phyloP scores from a whole-genome alignment of 2,888 invertebrate species.

The Drosophila borborema region DNA sequence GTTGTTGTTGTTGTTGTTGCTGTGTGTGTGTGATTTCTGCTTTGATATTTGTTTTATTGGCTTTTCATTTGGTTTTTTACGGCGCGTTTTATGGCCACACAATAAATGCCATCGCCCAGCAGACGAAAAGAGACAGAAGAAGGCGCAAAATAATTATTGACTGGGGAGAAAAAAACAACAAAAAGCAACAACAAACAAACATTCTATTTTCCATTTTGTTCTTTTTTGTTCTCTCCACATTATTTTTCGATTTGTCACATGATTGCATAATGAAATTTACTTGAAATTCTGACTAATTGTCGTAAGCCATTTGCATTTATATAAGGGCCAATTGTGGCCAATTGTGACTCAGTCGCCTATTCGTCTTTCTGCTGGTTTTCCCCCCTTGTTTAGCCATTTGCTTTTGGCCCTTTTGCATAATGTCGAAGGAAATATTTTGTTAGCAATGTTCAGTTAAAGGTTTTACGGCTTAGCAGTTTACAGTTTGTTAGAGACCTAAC shows the following conservation, averaged over 20 bases:
- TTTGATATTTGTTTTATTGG: conserved; percentile 74
- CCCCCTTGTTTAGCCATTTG: conserved; percentile 3
- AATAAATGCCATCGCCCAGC: conserved; percentile 43
- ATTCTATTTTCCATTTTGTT: conserved; percentile 30
- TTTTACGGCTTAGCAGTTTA: conserved; percentile 57
- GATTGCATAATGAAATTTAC: conserved; percentile 40
- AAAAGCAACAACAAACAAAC: background rate
- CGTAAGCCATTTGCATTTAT: conserved; percentile 22
- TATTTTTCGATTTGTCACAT: background rate
- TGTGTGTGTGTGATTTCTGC: conserved; percentile 50
- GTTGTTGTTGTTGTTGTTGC: background rate
- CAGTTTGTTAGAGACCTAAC: conserved; percentile 40
- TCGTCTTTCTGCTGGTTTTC: background rate
- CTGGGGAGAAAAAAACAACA: background rate
- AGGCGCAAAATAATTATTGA: conserved; percentile 46
- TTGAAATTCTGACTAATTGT: conserved; percentile 58
- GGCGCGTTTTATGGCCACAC: conserved; percentile 58
- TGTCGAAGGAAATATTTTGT: conserved; percentile 51
- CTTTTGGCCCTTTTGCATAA: conserved; percentile 56
- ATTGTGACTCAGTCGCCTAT: conserved; percentile 22
- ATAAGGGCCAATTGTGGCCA: conserved; percentile 20
- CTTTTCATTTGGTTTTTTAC: conserved; percentile 62
- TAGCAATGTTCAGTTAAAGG: conserved; percentile 57
- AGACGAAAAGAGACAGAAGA: conserved; percentile 10
- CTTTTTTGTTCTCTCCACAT: background rate